Evolutionary conservation across 1,140 invertebrate species (phyloP).

Genomic region (Cataglyphis hispanica): DNA sequence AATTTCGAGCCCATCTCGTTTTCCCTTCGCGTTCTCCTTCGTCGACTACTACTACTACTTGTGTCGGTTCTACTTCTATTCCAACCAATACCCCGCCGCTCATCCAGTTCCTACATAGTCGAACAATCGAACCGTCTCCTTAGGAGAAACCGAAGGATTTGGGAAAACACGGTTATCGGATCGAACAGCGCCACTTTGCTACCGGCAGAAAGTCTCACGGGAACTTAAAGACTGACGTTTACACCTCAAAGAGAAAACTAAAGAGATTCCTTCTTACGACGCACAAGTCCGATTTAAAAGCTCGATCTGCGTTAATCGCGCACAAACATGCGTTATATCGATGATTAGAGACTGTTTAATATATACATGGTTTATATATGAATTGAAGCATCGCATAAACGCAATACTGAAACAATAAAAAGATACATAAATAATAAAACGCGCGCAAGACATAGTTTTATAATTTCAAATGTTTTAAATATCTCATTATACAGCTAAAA

Average conservation of each 20-base stretch:
- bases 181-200: constrained; percentile 62
- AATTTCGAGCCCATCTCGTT: constrained; percentile 75
- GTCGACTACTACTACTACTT: constrained; percentile 47
- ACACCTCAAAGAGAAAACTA: constrained; percentile 44
- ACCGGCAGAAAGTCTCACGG: constrained; percentile 41
- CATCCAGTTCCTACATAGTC: constrained; percentile 51
- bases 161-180: constrained; percentile 68
- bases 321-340: neutral
- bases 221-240: constrained; percentile 48
- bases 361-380: neutral
- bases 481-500: too few relatives aligned
- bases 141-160: constrained; percentile 54
- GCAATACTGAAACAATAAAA: too few relatives aligned
- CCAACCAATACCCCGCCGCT: neutral
- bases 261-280: constrained; percentile 17
- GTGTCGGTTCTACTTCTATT: constrained; percentile 22
- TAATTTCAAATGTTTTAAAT: neutral
- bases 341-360: constrained; percentile 4
- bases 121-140: constrained; percentile 58
- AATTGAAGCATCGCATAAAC: neutral
- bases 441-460: neutral
- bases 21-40: constrained; percentile 28
- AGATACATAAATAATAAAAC: too few relatives aligned
- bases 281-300: constrained; percentile 34
- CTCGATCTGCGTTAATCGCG: neutral